Evolutionary conservation across 1,140 invertebrate species (phyloP).

Genomic region (Sinella curviseta): DNA sequence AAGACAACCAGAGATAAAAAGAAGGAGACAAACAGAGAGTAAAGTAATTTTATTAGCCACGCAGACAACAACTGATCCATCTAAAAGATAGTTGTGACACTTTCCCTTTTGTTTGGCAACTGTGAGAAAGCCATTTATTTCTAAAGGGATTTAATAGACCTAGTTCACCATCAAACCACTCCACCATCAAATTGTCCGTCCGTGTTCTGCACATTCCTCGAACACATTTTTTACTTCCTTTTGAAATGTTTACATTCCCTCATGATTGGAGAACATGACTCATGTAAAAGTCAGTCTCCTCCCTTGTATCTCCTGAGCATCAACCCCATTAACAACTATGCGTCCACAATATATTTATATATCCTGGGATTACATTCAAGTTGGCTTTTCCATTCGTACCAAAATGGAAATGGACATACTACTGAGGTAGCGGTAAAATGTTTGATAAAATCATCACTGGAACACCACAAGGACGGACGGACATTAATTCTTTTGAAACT

Average conservation of each 20-base stretch:
- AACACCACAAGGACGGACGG: too few species aligned
- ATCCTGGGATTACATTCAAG: too few species aligned
- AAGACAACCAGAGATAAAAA: too few species aligned
- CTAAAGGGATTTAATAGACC: neutral
- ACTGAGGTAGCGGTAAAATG: too few species aligned
- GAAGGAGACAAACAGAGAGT: too few species aligned
- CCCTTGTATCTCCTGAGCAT: too few species aligned
- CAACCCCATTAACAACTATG: too few species aligned
- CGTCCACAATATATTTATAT: too few species aligned
- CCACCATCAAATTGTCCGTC: neutral
- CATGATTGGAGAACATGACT: neutral
- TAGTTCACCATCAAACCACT: neutral
- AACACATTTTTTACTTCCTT: neutral
- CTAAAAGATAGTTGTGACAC: neutral
- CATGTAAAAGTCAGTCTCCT: neutral
- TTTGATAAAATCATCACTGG: too few species aligned
- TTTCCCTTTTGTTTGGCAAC: constrained; percentile 14
- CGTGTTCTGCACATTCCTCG: neutral
- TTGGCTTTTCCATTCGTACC: too few species aligned
- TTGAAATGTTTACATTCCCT: constrained; percentile 3
- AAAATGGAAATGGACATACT: too few species aligned
- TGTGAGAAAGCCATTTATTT: constrained; percentile 3
- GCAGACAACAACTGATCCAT: constrained; percentile 7
- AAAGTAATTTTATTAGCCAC: constrained; percentile 13
- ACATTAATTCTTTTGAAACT: too few species aligned